A percentile compares a stretch with the other conserved stretches of the same genome.
These are phyloP conservation scores for Hypsopygia costalis DNA, from an alignment of 2,888 invertebrate species.

Conservation along the genomic window DNA sequence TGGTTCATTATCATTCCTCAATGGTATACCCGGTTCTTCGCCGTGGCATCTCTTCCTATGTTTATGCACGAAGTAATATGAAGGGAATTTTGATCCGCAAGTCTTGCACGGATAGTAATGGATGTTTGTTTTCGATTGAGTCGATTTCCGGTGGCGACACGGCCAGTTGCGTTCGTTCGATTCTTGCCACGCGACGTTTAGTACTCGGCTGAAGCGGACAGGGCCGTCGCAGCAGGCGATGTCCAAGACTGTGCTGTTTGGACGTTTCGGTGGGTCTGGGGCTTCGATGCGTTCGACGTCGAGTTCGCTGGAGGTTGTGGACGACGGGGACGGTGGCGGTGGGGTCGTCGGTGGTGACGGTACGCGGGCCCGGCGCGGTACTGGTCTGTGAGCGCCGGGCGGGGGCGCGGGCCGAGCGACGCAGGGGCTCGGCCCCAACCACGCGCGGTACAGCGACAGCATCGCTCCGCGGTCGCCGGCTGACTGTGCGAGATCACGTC, in stretches of 20 bases:
- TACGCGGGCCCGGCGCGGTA: conserved; percentile 54
- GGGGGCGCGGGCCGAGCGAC: conserved; percentile 69
- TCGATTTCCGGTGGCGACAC: conserved; percentile 92
- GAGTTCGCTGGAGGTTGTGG: conserved; percentile 64
- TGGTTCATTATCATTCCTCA: conserved; percentile 24
- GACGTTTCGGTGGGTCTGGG: conserved; percentile 37
- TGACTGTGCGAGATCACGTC: conserved; percentile 37
- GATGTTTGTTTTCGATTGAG: conserved; percentile 81
- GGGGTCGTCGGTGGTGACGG: conserved; percentile 55
- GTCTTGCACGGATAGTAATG: conserved; percentile 97
- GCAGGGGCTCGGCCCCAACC: conserved; percentile 73
- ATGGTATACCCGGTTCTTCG: conserved; percentile 63
- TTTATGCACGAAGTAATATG: conserved; percentile 96
- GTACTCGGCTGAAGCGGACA: conserved; percentile 89
- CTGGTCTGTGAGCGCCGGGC: conserved; percentile 70
- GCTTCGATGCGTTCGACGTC: conserved; percentile 66
- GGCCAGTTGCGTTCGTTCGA: conserved; percentile 86
- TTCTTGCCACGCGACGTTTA: conserved; percentile 88
- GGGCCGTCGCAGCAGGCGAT: conserved; percentile 96
- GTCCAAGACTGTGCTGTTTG: conserved; percentile 84
- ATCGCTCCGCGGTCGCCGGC: conserved; percentile 39
- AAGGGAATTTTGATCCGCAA: conserved; percentile 95
- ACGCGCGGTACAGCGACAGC: conserved; percentile 76
- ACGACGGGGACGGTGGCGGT: conserved; percentile 59
- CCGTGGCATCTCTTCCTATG: conserved; percentile 93